phyloP scores from a whole-genome alignment of 2,113 vertebrate genomes.

The Psilopsiagon aurifrons region DNA sequence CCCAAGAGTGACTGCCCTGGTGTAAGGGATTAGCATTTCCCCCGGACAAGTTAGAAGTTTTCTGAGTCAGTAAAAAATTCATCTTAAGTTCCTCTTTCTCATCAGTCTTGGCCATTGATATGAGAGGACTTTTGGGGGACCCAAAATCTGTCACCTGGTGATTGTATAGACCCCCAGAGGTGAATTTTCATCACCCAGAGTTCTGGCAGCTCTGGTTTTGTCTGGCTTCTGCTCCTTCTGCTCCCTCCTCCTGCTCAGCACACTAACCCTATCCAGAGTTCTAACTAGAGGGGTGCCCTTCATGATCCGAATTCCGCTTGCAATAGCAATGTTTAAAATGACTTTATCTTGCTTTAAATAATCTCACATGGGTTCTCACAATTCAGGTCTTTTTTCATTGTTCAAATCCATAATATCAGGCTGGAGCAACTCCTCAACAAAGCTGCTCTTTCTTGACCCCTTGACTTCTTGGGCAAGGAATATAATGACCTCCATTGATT shows the following conservation, averaged over 20 bases:
- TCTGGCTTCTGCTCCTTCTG: not conserved
- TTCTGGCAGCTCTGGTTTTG: not conserved
- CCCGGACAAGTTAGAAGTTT: not conserved
- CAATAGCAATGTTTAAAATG: conserved; percentile 42
- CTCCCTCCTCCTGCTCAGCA: not conserved
- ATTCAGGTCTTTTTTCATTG: conserved; percentile 42
- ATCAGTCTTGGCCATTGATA: not conserved
- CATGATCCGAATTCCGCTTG: conserved; percentile 46
- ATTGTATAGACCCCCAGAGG: not conserved
- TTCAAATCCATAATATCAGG: conserved; percentile 5
- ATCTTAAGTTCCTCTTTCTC: not conserved
- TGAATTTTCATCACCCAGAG: not conserved
- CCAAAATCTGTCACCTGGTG: not conserved
- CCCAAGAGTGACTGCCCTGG: not conserved
- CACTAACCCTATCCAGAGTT: conserved; percentile 22
- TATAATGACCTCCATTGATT: conserved; percentile 70
- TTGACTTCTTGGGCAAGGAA: conserved; percentile 50
- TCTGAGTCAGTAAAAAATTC: not conserved
- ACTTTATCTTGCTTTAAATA: conserved; percentile 70
- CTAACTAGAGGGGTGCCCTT: not conserved
- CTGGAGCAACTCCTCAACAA: conserved; percentile 37
- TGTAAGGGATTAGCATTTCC: not conserved
- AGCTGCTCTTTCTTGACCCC: conserved; percentile 63
- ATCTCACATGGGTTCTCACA: conserved; percentile 66
- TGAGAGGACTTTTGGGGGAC: not conserved